These are phyloP conservation scores for Thelohanellus kitauei DNA, from an alignment of 30 jellyfish, hydroid and myxozoan species.

Conservation along the genomic window DNA sequence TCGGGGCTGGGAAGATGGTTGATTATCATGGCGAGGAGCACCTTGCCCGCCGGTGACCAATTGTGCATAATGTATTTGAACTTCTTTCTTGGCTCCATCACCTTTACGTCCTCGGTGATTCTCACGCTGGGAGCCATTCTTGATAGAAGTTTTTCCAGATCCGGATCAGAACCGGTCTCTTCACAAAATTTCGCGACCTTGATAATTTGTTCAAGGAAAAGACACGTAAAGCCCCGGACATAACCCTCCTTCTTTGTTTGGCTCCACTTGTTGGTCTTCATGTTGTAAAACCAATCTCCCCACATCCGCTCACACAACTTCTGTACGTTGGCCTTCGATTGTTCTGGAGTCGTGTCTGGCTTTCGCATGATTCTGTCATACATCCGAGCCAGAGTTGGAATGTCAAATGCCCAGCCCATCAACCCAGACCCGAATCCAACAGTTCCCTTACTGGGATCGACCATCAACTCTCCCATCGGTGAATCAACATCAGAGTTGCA, in stretches of 20 bases:
- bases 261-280: slow-evolving; percentile 71
- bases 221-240: slow-evolving; percentile 51
- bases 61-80: slow-evolving; percentile 50
- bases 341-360: no score
- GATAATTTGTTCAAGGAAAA: slow-evolving; percentile 66
- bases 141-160: no score
- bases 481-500: slow-evolving; percentile 76
- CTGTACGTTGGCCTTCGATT: no score
- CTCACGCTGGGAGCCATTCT: no score
- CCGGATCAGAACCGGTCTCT: no score
- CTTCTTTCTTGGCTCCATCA: slow-evolving; percentile 52
- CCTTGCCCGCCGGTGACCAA: slow-evolving; percentile 95
- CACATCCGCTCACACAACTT: slow-evolving; percentile 65
- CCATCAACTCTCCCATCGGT: slow-evolving; percentile 74
- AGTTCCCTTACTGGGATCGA: slow-evolving; percentile 73
- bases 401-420: slow-evolving; percentile 93
- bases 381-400: slow-evolving; percentile 56
- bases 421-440: slow-evolving; percentile 98
- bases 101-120: slow-evolving; percentile 56
- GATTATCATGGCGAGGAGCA: slow-evolving; percentile 61
- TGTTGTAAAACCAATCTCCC: slow-evolving; percentile 88
- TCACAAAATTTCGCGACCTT: no score
- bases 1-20: slow-evolving; percentile 92
- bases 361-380: no score
- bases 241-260: slow-evolving; percentile 30